Percentiles rank a stretch among this genome's conserved stretches.
Evolutionary conservation across 2,888 invertebrate genomes (phyloP).

Genomic region (Cerastis rubricosa): DNA sequence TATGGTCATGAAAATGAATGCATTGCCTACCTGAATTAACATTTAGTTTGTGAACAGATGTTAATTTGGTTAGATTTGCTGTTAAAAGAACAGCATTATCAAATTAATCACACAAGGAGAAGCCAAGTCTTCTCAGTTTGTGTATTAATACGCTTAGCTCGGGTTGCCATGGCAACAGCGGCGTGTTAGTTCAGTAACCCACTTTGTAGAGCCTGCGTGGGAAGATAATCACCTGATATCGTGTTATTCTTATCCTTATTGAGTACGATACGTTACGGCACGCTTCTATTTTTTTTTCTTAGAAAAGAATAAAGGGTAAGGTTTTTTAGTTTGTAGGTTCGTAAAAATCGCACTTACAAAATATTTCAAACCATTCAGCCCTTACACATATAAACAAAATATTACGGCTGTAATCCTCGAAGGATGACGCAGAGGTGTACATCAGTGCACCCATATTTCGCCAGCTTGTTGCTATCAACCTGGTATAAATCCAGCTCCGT

Average conservation of each 20-base stretch:
- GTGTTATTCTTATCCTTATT: constrained; percentile 48
- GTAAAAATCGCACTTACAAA: not conserved
- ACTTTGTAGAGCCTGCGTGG: constrained; percentile 46
- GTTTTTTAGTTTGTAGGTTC: not conserved
- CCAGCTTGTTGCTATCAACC: not conserved
- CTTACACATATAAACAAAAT: not conserved
- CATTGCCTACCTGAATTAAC: not conserved
- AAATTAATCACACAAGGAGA: not conserved
- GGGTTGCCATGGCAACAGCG: constrained; percentile 38
- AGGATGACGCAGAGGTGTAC: not conserved
- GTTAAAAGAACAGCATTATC: not conserved
- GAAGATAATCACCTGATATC: constrained; percentile 56
- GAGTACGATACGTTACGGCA: constrained; percentile 25
- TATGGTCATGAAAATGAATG: constrained; percentile 8
- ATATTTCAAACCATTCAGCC: not conserved
- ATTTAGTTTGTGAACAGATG: not conserved
- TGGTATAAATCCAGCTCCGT: not conserved
- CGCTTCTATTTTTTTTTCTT: not conserved
- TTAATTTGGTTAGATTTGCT: not conserved
- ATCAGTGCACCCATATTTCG: not conserved
- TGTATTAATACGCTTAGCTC: constrained; percentile 19
- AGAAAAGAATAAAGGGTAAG: not conserved
- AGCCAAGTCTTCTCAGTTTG: not conserved
- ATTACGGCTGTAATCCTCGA: not conserved
- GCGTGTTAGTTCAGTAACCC: constrained; percentile 55